Evolutionary conservation across 92 coral and sea anemone species (phyloP), one percentile per base, ranked within the genome.

Genomic region (Blastomussa wellsi): DNA sequence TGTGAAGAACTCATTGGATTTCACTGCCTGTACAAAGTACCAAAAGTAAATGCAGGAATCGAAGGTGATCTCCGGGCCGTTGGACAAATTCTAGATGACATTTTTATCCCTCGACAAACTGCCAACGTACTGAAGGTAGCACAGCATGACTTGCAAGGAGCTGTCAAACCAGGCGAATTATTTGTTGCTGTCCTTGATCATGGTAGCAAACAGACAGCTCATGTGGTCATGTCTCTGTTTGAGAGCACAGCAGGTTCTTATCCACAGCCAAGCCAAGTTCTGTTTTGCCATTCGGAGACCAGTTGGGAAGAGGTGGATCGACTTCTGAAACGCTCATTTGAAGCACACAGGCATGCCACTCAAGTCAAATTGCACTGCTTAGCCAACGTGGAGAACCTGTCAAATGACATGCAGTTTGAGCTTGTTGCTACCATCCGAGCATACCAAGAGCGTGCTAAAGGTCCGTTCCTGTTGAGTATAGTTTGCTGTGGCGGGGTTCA

Each of bases 401-500:
- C 95, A 28, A 96, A 96, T 79, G 96, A 92, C 81, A 78, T 95
- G 42, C 96, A 96, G 87, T 94, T 96, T 72, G 90, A 89, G 20
- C 90, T 96, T 41, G 99, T 96, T 38, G 86, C 88, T 38, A 88
- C 87, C 55, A 91, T 94, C 36, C 90, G 84, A 74, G 87, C 78
- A 59, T 78, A 85, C 59, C 90, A 84, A 19, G 83, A 76, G 11
- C 72, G 84, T 7, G 78, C 28, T 11, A 29, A 83, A 33, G 81
- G 88, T 33, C 87, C 93, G 0, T 96, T 89, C 79, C 93, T 87
- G 41, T 90, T 96, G 14, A 87, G 95, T 44, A 80, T 96, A 52
- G 82, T 96, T 72, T 96, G 99, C 79, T 92, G 99, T 67, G 97
- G 98, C 38, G 99, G 98, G 5, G 76, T 77, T 39, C 98, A 96